Evolutionary conservation across 2,113 vertebrate genomes (phyloP).

Genomic region (Anarhynchus alexandrinus): DNA sequence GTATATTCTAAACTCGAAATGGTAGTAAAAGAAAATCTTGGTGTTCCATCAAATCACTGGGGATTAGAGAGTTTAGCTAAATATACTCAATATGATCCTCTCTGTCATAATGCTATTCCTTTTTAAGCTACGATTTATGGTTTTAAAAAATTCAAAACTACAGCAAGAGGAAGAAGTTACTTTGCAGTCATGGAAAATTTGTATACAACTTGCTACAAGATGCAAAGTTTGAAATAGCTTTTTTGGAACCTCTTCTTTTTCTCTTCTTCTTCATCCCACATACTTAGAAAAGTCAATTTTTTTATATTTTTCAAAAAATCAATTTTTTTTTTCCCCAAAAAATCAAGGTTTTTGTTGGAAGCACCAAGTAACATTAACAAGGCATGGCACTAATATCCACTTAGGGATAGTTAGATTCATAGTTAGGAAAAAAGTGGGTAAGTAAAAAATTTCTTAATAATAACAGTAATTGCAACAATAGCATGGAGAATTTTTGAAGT

Average conservation of each 20-base stretch:
- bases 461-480: background rate
- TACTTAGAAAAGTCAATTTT: background rate
- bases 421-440: background rate
- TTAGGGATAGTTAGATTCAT: background rate
- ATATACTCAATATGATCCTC: background rate
- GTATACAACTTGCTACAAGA: background rate
- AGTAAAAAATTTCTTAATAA: background rate
- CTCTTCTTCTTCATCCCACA: background rate
- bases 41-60: background rate
- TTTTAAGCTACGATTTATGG: background rate
- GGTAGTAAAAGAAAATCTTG: background rate
- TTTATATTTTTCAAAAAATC: background rate
- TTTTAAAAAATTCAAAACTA: background rate
- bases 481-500: background rate
- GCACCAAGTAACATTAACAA: background rate
- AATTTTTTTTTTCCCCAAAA: no score
- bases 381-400: background rate
- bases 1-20: background rate
- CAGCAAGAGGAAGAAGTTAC: background rate
- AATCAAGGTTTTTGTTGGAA: background rate
- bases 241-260: background rate
- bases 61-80: background rate
- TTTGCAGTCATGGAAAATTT: background rate
- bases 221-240: background rate
- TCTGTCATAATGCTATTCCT: background rate